phyloP scores from a whole-genome alignment of 2,888 invertebrate species.

The Lepidochitona cinerea region DNA sequence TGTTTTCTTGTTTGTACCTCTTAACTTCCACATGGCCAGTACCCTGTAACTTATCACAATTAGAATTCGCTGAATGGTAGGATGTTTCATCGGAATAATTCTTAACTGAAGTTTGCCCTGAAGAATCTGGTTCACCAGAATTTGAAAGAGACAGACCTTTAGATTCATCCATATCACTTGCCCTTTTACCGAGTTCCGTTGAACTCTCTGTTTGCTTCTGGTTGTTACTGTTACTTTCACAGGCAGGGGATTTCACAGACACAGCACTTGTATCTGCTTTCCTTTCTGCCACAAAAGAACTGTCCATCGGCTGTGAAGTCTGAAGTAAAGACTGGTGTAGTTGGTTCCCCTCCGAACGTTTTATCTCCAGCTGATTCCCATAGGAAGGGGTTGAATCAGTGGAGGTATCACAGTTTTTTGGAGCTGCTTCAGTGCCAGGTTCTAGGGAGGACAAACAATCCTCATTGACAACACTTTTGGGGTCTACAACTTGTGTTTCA shows the following conservation, averaged over 20 bases:
- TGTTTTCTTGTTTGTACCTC: background rate
- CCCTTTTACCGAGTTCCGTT: background rate
- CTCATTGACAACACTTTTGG: slow-evolving; percentile 67
- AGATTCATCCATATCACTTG: background rate
- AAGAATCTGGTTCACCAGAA: background rate
- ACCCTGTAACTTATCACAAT: background rate
- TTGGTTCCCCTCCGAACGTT: background rate
- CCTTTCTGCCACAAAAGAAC: too few relatives aligned
- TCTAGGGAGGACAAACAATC: slow-evolving; percentile 44
- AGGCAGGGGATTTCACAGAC: too few relatives aligned
- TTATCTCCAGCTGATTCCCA: background rate
- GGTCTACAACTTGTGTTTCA: slow-evolving; percentile 61
- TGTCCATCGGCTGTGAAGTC: background rate
- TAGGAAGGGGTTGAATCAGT: background rate
- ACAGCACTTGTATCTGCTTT: too few relatives aligned
- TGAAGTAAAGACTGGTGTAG: background rate
- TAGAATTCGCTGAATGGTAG: background rate
- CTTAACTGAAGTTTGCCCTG: background rate
- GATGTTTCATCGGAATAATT: background rate
- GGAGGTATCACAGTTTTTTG: slow-evolving; percentile 47
- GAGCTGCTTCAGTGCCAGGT: slow-evolving; percentile 17
- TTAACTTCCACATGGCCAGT: background rate
- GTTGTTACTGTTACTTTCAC: background rate
- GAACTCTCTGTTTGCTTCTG: background rate
- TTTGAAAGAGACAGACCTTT: background rate